phyloP scores from a whole-genome alignment of 2,113 vertebrate species.

The Microtus pennsylvanicus region DNA sequence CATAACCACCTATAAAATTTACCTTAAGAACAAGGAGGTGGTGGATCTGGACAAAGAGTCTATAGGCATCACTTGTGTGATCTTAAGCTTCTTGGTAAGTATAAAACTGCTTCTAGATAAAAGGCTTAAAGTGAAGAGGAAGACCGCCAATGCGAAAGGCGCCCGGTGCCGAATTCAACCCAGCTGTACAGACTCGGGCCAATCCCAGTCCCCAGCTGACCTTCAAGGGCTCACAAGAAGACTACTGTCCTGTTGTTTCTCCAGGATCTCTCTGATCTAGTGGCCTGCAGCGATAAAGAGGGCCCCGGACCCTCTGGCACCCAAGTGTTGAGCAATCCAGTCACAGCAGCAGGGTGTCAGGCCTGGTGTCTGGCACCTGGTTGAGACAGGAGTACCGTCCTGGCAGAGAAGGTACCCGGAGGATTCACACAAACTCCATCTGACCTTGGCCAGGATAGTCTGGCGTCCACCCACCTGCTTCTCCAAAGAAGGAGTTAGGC shows the following conservation, averaged over 20 bases:
- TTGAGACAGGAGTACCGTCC: too few species aligned
- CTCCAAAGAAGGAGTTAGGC: conserved; percentile 49
- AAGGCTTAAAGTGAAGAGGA: background rate
- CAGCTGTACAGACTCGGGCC: background rate
- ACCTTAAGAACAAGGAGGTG: background rate
- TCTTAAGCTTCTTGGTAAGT: background rate
- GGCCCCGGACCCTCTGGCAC: too few species aligned
- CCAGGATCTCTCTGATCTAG: background rate
- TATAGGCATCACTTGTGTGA: background rate
- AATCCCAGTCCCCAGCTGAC: rapidly evolving
- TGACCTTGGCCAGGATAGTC: conserved; percentile 27
- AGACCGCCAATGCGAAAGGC: background rate
- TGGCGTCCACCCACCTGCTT: conserved; percentile 33
- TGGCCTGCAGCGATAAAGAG: background rate
- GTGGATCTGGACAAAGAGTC: background rate
- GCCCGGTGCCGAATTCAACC: background rate
- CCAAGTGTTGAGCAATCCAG: background rate
- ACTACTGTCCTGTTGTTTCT: background rate
- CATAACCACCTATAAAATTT: background rate
- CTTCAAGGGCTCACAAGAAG: rapidly evolving
- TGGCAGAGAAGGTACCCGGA: background rate
- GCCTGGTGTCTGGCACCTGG: background rate
- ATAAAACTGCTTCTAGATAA: background rate
- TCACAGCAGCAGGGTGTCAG: background rate
- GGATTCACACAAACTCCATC: conserved; percentile 18